phyloP scores from a whole-genome alignment of 2,113 vertebrate genomes.

The Orthonyx spaldingii region DNA sequence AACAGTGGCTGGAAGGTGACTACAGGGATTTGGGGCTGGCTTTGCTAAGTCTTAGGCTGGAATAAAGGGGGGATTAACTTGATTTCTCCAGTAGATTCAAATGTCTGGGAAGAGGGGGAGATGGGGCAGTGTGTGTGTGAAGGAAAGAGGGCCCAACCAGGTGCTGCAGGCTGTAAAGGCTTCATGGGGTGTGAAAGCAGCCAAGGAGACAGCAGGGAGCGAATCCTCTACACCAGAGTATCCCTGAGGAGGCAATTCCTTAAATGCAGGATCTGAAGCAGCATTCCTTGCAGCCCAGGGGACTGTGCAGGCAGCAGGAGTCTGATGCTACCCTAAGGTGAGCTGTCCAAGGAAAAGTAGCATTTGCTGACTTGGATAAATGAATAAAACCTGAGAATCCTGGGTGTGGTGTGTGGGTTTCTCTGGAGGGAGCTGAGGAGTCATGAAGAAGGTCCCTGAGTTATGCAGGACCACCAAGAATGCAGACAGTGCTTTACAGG shows the following conservation, averaged over 20 bases:
- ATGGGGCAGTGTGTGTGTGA: accelerated
- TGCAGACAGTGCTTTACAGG: accelerated
- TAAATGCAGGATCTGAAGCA: not conserved
- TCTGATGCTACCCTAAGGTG: not conserved
- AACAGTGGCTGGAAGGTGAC: not conserved
- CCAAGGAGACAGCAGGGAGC: accelerated
- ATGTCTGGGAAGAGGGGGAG: not conserved
- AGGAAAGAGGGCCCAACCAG: not conserved
- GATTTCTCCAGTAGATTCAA: not conserved
- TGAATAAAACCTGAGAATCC: not conserved
- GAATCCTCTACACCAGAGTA: accelerated
- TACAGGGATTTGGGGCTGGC: not conserved
- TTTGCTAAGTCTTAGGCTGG: not conserved
- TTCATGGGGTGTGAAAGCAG: not conserved
- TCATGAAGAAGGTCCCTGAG: accelerated
- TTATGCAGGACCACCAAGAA: accelerated
- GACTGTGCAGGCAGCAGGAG: not conserved
- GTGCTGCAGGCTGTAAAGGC: not conserved
- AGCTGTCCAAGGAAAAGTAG: not conserved
- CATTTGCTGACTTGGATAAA: not conserved
- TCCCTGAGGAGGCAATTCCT: not conserved
- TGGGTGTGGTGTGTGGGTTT: not conserved
- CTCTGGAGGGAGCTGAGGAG: not conserved
- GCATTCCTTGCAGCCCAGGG: not conserved
- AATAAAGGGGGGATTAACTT: accelerated